Conservation (phyloP, 2,888 invertebrate species). For the Lepetodrilus schrolli region DNA sequence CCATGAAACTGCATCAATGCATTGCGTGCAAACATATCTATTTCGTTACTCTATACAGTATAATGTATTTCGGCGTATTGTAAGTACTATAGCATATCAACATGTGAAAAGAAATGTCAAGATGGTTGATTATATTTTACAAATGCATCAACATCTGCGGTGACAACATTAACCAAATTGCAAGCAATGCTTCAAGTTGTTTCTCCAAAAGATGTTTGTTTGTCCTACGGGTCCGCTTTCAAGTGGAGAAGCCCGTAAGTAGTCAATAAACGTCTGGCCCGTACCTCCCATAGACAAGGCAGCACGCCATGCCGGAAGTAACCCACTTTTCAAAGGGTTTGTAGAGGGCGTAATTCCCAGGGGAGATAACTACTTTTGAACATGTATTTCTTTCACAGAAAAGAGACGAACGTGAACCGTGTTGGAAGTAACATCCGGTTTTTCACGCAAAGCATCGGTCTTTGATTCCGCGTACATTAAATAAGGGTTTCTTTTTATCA, state of each 20-base stretch:
- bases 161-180: no score
- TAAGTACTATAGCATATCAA: no score
- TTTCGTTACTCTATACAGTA: no score
- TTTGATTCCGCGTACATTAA: constrained; percentile 13
- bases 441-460: background rate
- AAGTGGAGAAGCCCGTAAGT: background rate
- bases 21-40: no score
- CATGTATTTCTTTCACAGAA: background rate
- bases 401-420: background rate
- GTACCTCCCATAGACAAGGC: background rate
- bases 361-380: background rate
- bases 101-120: no score
- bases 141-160: no score
- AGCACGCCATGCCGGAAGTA: no score
- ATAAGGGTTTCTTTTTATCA: background rate
- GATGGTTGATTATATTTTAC: no score
- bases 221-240: background rate
- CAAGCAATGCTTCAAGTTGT: no score
- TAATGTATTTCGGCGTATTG: no score
- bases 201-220: no score
- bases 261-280: background rate
- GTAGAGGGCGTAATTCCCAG: background rate
- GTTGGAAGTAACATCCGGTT: constrained; percentile 1
- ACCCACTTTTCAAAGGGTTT: background rate
- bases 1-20: no score